These are phyloP conservation scores for Dicycla oo DNA, from an alignment of 2,888 invertebrate genomes.

Conservation along the genomic window DNA sequence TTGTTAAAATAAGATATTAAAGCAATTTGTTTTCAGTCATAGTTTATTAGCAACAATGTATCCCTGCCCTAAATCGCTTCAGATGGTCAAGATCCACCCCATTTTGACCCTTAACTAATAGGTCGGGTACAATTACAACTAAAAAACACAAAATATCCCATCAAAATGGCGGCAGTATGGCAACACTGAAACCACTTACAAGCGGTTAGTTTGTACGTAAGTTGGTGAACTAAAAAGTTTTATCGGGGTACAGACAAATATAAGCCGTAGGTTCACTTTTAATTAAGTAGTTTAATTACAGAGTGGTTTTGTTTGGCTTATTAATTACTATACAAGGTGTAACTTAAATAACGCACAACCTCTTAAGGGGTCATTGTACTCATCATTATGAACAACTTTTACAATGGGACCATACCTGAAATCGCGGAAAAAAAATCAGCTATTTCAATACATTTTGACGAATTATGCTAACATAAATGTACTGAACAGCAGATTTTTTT, in stretches of 20 bases:
- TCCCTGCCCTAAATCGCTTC: background rate
- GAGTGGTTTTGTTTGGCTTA: background rate
- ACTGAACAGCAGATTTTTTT: too few species aligned
- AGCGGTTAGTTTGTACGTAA: constrained; percentile 30
- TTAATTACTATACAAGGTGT: background rate
- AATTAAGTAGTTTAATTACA: constrained; percentile 38
- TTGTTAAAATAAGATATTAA: background rate
- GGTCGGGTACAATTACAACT: constrained; percentile 12
- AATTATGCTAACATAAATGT: too few species aligned
- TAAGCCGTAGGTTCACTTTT: constrained; percentile 15
- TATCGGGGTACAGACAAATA: constrained; percentile 23
- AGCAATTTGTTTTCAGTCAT: background rate
- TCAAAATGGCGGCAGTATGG: constrained; percentile 14
- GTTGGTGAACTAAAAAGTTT: constrained; percentile 38
- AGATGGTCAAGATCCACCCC: background rate
- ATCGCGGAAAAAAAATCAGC: too few species aligned
- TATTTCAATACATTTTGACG: too few species aligned
- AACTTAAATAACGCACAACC: too few species aligned
- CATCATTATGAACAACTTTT: too few species aligned
- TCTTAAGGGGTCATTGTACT: too few species aligned
- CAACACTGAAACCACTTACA: constrained; percentile 33
- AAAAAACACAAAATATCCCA: constrained; percentile 19
- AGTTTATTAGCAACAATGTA: constrained; percentile 16
- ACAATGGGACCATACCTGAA: too few species aligned
- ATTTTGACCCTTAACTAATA: constrained; percentile 33